Conservation (phyloP, 1,140 invertebrate genomes). For the Melanaphis sacchari region DNA sequence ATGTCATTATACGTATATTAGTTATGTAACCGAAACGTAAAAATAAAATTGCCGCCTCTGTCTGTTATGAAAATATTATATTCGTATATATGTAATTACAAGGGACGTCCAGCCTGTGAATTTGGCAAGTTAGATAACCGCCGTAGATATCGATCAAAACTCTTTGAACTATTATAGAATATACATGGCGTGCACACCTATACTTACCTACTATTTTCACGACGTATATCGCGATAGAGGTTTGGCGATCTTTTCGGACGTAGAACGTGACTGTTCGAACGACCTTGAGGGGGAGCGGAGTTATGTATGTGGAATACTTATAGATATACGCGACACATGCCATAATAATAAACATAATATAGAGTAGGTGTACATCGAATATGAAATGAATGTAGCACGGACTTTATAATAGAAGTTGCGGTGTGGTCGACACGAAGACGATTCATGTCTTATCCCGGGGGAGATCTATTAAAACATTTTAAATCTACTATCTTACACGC, state of each 20-base stretch:
- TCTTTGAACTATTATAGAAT: neutral
- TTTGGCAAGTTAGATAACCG: conserved; percentile 16
- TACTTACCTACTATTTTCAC: neutral
- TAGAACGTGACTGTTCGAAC: neutral
- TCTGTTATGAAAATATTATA: neutral
- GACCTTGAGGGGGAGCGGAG: neutral
- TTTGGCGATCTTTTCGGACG: neutral
- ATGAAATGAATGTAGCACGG: too few relatives aligned
- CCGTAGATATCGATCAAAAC: neutral
- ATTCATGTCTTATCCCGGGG: too few relatives aligned
- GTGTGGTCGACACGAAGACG: too few relatives aligned
- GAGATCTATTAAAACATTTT: too few relatives aligned
- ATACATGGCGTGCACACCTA: neutral
- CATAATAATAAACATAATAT: neutral
- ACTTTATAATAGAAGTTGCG: too few relatives aligned
- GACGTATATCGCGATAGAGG: neutral
- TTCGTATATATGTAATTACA: neutral
- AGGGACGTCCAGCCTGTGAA: neutral
- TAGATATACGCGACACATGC: neutral
- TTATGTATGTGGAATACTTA: neutral
- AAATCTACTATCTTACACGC: too few relatives aligned
- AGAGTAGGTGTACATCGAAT: neutral
- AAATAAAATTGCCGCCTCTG: neutral
- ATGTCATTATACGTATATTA: neutral
- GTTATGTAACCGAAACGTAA: neutral